These are phyloP conservation scores for Setipinna tenuifilis DNA, from an alignment of 2,797 vertebrate species.

Conservation along the genomic window DNA sequence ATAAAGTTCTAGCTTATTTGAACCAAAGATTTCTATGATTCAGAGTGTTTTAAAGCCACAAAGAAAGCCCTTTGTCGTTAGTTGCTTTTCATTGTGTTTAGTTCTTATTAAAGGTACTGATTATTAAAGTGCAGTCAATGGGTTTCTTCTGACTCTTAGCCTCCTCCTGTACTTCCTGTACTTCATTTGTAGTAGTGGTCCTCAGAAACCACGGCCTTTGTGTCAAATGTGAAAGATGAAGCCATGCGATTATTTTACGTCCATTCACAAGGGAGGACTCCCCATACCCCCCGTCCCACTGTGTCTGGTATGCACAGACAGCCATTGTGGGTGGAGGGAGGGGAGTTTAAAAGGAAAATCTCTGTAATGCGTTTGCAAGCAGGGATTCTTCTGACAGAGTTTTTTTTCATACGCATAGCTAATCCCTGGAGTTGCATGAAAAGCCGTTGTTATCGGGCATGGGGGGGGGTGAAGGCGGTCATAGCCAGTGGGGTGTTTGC, in stretches of 20 bases:
- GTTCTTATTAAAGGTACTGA: no score
- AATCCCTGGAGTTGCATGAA: constrained; percentile 50
- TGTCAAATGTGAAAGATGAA: constrained; percentile 47
- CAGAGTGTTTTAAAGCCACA: not conserved
- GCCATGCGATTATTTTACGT: constrained; percentile 39
- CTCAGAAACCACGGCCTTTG: constrained; percentile 45
- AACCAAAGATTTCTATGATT: not conserved
- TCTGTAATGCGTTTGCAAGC: constrained; percentile 55
- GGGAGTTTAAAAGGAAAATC: constrained; percentile 51
- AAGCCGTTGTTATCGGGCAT: constrained; percentile 38
- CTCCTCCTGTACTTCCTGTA: not conserved
- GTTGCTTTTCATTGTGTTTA: not conserved
- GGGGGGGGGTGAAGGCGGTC: not conserved
- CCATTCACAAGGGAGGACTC: constrained; percentile 42
- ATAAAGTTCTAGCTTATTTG: not conserved
- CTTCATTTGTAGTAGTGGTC: constrained; percentile 32
- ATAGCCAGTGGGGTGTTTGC: constrained; percentile 43
- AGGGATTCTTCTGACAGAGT: constrained; percentile 52
- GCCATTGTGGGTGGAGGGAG: constrained; percentile 44
- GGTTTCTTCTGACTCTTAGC: not conserved
- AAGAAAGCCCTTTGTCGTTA: not conserved
- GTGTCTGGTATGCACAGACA: constrained; percentile 37
- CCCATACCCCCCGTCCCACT: constrained; percentile 30
- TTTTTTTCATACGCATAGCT: constrained; percentile 58
- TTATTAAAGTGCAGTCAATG: no score